Evolutionary conservation across 2,113 vertebrate genomes (phyloP), one percentile per base, ranked within the genome.

Genomic region (Poecilia latipinna): DNA sequence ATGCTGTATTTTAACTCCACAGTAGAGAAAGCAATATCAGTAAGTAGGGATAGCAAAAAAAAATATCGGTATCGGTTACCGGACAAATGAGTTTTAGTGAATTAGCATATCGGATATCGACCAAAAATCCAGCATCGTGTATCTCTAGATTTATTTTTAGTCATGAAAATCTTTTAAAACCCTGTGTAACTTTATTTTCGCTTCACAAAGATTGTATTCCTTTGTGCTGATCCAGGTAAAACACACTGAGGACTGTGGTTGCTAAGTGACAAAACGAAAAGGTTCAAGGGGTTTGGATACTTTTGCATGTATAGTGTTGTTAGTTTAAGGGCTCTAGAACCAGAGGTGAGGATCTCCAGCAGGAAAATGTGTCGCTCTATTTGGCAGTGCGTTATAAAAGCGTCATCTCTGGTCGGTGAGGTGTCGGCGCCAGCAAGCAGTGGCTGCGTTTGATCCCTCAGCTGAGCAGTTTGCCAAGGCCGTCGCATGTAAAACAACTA

Each of bases 301-400:
- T 15, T 19, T 48, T 48, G 44, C 44, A 19, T 48, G 44, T 48
- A 48, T 48, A 12, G 17, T 48, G 13, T 19, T 6, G 19, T 44
- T 3, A 54, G 3, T n/a, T 19, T 22, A 24, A 54, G 17, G 17
- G 22, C 22, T 54, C 17, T 24, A 22, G 6, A 7, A 22, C 17
- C 17, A 54, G 48, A 19, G 7, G 17, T 8, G 48, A 54, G 19
- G 7, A 54, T 54, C 61, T 80, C 78, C 89, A 90, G 82, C 57
- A 60, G 66, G 84, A 87, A 84, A 84, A 76, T 83, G 75, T 86
- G 77, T 90, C 82, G 81, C 85, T 90, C 79, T 84, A 78, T 83
- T 62, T 80, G 80, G 74, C 77, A 78, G 66, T 64, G 10, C 4
- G 42, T 44, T 44, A 17, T 4, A 44, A 44, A 44, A 44, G 42